Evolutionary conservation across 2,888 invertebrate species (phyloP).

Genomic region (Aproaerema taeniolella): DNA sequence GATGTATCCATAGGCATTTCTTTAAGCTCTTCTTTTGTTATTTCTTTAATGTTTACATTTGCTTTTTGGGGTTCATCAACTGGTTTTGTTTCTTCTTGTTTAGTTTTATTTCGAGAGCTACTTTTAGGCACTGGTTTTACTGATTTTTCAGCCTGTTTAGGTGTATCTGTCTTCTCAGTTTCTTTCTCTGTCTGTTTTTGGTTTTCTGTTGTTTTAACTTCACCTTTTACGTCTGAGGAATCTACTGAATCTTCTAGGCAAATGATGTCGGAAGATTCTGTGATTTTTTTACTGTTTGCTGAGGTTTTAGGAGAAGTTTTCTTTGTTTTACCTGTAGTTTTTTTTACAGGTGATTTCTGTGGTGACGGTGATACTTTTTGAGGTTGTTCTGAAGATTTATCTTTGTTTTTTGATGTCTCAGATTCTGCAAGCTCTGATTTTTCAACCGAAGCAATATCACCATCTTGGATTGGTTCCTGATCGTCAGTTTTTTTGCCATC

Average conservation of each 20-base stretch:
- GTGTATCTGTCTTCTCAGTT: not conserved
- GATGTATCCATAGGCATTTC: not conserved
- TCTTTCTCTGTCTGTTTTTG: not conserved
- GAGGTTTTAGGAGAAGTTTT: not conserved
- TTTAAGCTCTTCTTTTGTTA: too few species aligned
- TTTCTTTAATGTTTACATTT: too few species aligned
- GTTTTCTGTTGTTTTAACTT: not conserved
- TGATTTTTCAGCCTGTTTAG: not conserved
- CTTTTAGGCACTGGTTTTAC: not conserved
- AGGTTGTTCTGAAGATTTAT: not conserved
- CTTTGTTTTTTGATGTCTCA: not conserved
- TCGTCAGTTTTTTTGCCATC: conserved; percentile 20
- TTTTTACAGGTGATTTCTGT: not conserved
- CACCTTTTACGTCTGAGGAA: conserved; percentile 15
- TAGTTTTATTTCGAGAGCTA: not conserved
- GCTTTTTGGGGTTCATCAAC: too few species aligned
- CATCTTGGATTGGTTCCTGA: too few species aligned
- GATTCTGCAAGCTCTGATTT: not conserved
- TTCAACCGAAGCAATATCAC: too few species aligned
- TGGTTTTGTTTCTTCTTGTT: not conserved
- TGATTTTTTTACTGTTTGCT: not conserved
- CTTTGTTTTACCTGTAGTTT: conserved; percentile 6
- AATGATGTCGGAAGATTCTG: conserved; percentile 11
- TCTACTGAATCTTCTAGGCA: conserved; percentile 23
- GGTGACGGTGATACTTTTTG: not conserved